phyloP scores from a whole-genome alignment of 1,140 invertebrate species.

The Coenobita brevimanus region DNA sequence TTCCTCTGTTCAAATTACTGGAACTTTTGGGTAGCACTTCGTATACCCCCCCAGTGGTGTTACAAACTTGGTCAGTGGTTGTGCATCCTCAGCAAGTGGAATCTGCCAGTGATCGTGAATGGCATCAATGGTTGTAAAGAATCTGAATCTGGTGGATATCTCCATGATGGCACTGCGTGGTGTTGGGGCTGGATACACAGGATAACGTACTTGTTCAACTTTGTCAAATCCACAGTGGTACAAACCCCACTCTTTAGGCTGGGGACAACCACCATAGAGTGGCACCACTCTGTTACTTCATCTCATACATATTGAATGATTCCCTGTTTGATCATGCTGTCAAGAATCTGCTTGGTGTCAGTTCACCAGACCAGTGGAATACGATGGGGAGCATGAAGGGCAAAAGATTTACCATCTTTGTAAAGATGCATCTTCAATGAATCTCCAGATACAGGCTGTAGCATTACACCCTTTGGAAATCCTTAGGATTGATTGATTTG shows the following conservation, averaged over 20 bases:
- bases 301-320: constrained; percentile 6
- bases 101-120: constrained; percentile 72
- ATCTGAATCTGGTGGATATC: not conserved
- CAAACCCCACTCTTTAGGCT: constrained; percentile 72
- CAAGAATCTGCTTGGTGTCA: constrained; percentile 18
- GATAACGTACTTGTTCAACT: constrained; percentile 70
- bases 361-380: not conserved
- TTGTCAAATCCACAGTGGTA: constrained; percentile 73
- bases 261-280: constrained; percentile 73
- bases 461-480: not conserved
- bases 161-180: constrained; percentile 62
- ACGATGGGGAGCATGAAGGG: not conserved
- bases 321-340: not conserved
- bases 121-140: constrained; percentile 69
- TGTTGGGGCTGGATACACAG: constrained; percentile 68
- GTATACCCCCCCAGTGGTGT: constrained; percentile 71
- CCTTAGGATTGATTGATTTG: constrained; percentile 8
- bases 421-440: constrained; percentile 32
- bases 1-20: too few species aligned
- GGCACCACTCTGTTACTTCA: constrained; percentile 71
- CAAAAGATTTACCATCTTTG: not conserved
- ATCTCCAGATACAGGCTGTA: not conserved
- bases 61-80: constrained; percentile 70
- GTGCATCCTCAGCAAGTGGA: constrained; percentile 66
- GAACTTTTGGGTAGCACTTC: too few species aligned